Evolutionary conservation across 2,888 invertebrate species (phyloP).

Genomic region (Ophion ellenae): DNA sequence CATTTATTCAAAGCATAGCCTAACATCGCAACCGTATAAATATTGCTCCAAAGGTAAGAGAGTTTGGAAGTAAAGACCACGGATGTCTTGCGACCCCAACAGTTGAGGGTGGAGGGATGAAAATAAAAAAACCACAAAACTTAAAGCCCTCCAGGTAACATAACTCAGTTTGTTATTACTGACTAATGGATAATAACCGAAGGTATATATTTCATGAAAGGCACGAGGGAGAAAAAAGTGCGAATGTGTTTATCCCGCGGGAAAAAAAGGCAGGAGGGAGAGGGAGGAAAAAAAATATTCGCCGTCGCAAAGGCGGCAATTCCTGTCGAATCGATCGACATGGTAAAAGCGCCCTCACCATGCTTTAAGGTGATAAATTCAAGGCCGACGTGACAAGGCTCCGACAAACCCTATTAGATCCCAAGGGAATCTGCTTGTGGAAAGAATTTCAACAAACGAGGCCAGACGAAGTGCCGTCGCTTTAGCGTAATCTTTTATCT

Average conservation of each 20-base stretch:
- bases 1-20: background rate
- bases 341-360: conserved; percentile 3
- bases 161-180: conserved; percentile 20
- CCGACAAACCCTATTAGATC: conserved; percentile 56
- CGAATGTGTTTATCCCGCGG: conserved; percentile 45
- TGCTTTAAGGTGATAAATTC: conserved; percentile 56
- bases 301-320: background rate
- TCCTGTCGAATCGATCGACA: conserved; percentile 43
- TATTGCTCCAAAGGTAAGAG: background rate
- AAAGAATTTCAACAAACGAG: conserved; percentile 38
- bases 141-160: background rate
- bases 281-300: conserved; percentile 16
- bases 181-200: conserved; percentile 17
- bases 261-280: conserved; percentile 18
- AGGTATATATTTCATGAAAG: conserved; percentile 10
- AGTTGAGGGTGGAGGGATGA: background rate
- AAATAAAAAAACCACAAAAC: conserved; percentile 1
- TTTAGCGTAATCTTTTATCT: background rate
- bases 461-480: background rate
- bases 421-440: conserved; percentile 35
- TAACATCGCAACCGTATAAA: background rate
- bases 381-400: conserved; percentile 53
- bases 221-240: conserved; percentile 10
- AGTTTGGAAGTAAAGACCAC: background rate
- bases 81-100: background rate